Percentiles rank a stretch among this genome's conserved stretches.
Evolutionary conservation across 2,888 invertebrate genomes (phyloP).

Genomic region (Myopa testacea): DNA sequence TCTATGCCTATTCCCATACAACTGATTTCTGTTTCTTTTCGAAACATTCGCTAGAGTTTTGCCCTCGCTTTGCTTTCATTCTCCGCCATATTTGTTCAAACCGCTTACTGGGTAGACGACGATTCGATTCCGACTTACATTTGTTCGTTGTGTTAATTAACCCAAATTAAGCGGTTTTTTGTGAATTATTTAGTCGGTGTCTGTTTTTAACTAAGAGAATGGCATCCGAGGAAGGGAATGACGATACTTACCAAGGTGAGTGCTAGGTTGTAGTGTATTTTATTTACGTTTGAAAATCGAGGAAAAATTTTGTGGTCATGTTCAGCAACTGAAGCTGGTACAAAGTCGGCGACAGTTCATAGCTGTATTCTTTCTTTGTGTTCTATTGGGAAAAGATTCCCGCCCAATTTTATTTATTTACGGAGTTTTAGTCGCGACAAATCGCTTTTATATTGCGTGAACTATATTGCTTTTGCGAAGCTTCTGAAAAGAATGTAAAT

Average conservation of each 20-base stretch:
- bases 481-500: no score
- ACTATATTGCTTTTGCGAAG: no score
- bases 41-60: constrained; percentile 33
- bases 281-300: constrained; percentile 36
- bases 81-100: constrained; percentile 56
- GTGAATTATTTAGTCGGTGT: constrained; percentile 52
- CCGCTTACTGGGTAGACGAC: constrained; percentile 45
- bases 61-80: constrained; percentile 39
- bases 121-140: constrained; percentile 43
- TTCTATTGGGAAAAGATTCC: not conserved
- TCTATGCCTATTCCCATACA: not conserved
- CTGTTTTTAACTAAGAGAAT: constrained; percentile 69
- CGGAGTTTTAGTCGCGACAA: no score
- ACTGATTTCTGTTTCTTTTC: constrained; percentile 28
- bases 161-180: constrained; percentile 57
- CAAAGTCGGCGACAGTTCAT: constrained; percentile 17
- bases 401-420: no score
- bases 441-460: no score
- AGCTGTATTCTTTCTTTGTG: not conserved
- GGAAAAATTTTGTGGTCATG: constrained; percentile 42
- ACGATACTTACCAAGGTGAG: constrained; percentile 89
- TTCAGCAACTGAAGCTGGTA: constrained; percentile 32
- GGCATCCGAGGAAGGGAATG: constrained; percentile 91
- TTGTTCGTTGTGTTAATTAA: constrained; percentile 56
- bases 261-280: constrained; percentile 21